Evolutionary conservation across 2,888 invertebrate genomes (phyloP).

Genomic region (Macaria liturata): DNA sequence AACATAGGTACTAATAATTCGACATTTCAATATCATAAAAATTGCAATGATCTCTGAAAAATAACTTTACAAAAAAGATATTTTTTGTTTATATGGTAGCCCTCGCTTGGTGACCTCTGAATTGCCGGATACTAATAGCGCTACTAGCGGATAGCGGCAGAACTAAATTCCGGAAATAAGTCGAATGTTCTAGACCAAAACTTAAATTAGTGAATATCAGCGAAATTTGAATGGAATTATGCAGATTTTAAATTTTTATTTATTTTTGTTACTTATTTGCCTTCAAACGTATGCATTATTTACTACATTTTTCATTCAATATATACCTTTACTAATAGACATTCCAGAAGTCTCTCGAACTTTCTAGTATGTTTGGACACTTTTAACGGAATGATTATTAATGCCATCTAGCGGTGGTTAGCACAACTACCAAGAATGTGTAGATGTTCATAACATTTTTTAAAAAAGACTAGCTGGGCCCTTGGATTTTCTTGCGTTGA

Average conservation of each 20-base stretch:
- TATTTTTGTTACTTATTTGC: neutral
- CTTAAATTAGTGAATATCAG: conserved; percentile 17
- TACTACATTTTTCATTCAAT: conserved; percentile 35
- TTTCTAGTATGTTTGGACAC: conserved; percentile 48
- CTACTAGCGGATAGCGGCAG: conserved; percentile 38
- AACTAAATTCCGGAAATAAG: conserved; percentile 55
- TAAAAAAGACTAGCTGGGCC: too few relatives aligned
- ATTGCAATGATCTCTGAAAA: neutral
- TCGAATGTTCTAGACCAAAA: conserved; percentile 63
- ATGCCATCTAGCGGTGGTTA: conserved; percentile 47
- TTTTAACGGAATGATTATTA: neutral
- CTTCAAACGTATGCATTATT: neutral
- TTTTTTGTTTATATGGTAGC: conserved; percentile 6
- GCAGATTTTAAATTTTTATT: neutral
- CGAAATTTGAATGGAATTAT: conserved; percentile 1
- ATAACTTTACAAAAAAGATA: neutral
- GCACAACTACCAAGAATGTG: conserved; percentile 32
- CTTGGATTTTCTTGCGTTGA: too few relatives aligned
- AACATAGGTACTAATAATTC: neutral
- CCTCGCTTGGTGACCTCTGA: neutral
- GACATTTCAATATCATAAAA: too few relatives aligned
- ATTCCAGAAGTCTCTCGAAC: conserved; percentile 29
- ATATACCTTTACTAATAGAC: conserved; percentile 12
- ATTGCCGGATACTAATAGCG: conserved; percentile 56
- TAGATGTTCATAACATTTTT: conserved; percentile 53